Conservation (phyloP, 2,888 invertebrate species). For the Parnassius mnemosyne region DNA sequence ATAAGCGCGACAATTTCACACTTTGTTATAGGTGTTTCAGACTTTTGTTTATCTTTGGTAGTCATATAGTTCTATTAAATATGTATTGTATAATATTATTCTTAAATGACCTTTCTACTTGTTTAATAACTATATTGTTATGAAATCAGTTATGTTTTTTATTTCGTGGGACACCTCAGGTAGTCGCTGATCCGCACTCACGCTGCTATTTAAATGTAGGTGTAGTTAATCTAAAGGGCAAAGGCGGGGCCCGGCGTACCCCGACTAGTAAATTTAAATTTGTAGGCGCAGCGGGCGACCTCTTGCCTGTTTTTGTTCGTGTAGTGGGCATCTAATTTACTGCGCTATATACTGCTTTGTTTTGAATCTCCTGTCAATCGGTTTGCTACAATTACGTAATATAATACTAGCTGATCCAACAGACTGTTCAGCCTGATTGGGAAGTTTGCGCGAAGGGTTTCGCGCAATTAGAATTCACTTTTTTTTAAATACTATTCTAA, state of each 20-base stretch:
- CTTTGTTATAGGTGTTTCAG: too few species aligned
- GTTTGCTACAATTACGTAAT: too few species aligned
- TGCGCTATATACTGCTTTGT: constrained; percentile 42
- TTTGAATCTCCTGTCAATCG: too few species aligned
- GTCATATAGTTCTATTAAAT: too few species aligned
- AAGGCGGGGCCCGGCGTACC: constrained; percentile 64
- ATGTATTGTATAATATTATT: too few species aligned
- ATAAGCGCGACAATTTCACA: too few species aligned
- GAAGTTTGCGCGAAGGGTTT: too few species aligned
- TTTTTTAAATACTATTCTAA: too few species aligned
- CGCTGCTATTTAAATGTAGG: constrained; percentile 62
- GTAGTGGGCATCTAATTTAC: constrained; percentile 64
- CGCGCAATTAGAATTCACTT: too few species aligned
- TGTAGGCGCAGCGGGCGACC: constrained; percentile 74
- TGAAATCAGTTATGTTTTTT: constrained; percentile 10
- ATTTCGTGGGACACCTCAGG: constrained; percentile 21
- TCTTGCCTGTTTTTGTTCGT: constrained; percentile 68
- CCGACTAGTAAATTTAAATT: constrained; percentile 64
- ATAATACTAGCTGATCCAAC: too few species aligned
- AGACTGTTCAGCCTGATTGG: too few species aligned
- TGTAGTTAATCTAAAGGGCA: constrained; percentile 70
- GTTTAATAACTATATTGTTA: constrained; percentile 5
- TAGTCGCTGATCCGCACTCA: constrained; percentile 26
- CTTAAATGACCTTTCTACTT: not conserved
- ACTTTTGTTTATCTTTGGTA: too few species aligned